These are phyloP conservation scores for Halictus quadricinctus DNA, from an alignment of 2,888 invertebrate genomes.

Conservation along the genomic window DNA sequence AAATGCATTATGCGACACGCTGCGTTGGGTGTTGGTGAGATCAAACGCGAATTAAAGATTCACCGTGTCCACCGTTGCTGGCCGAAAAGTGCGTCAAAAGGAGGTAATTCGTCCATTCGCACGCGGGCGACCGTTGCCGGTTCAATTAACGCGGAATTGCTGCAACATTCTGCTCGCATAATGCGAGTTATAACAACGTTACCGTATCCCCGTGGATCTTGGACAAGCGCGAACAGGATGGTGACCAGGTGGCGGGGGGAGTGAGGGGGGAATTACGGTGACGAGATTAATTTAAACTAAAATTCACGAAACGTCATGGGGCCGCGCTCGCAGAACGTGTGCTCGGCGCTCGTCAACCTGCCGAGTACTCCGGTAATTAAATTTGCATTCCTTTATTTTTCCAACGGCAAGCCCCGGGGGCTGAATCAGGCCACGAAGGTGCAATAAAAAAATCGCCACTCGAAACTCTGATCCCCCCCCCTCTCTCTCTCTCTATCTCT, in stretches of 20 bases:
- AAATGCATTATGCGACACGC: background rate
- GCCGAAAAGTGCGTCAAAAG: constrained; percentile 12
- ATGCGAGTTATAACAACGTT: constrained; percentile 32
- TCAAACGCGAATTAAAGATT: constrained; percentile 8
- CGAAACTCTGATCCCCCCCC: background rate
- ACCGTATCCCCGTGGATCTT: constrained; percentile 17
- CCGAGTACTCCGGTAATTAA: constrained; percentile 55
- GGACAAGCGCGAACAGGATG: background rate
- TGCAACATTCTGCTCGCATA: constrained; percentile 27
- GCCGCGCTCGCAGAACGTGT: constrained; percentile 12
- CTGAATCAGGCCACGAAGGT: constrained; percentile 41
- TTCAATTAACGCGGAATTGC: constrained; percentile 39
- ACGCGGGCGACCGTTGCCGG: background rate
- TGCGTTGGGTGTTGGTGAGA: background rate
- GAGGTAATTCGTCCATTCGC: constrained; percentile 34
- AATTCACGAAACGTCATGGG: constrained; percentile 48
- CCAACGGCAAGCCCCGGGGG: constrained; percentile 13
- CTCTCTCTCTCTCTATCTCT: too few relatives aligned
- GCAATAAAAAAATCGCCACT: constrained; percentile 20
- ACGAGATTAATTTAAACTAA: constrained; percentile 50
- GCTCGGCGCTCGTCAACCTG: constrained; percentile 29
- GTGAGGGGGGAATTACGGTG: constrained; percentile 6
- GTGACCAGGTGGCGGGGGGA: background rate
- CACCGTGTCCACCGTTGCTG: background rate
- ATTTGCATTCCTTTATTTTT: constrained; percentile 59